phyloP scores from a whole-genome alignment of 2,888 invertebrate genomes.

The Mesoligia furuncula region DNA sequence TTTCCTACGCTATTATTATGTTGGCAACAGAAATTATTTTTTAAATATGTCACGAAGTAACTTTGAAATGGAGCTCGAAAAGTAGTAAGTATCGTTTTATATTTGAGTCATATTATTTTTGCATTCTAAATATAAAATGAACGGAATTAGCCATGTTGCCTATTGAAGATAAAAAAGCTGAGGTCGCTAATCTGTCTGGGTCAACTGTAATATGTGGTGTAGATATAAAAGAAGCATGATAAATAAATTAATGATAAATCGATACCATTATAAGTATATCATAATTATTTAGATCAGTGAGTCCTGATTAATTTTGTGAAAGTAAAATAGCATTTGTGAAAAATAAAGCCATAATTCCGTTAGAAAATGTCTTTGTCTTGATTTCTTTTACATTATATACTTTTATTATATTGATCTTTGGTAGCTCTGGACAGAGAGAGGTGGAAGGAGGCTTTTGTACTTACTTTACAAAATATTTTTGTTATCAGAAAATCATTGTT shows the following conservation, averaged over 20 bases:
- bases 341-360: neutral
- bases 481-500: conserved; percentile 21
- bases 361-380: neutral
- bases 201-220: neutral
- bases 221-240: neutral
- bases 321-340: neutral
- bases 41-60: neutral
- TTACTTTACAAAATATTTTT: neutral
- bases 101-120: neutral
- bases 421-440: no score
- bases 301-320: neutral
- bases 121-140: conserved; percentile 2
- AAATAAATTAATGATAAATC: neutral
- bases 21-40: neutral
- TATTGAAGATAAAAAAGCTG: conserved; percentile 14
- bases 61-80: conserved; percentile 8
- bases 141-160: neutral
- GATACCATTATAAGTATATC: conserved; percentile 6
- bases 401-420: no score
- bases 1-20: conserved; percentile 2
- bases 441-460: no score
- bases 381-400: neutral
- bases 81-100: neutral
- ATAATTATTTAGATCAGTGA: neutral
- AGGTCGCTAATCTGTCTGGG: neutral